Evolutionary conservation across 2,113 vertebrate genomes (phyloP), one percentile per base, ranked within the genome.

Genomic region (Cheirogaleus medius): DNA sequence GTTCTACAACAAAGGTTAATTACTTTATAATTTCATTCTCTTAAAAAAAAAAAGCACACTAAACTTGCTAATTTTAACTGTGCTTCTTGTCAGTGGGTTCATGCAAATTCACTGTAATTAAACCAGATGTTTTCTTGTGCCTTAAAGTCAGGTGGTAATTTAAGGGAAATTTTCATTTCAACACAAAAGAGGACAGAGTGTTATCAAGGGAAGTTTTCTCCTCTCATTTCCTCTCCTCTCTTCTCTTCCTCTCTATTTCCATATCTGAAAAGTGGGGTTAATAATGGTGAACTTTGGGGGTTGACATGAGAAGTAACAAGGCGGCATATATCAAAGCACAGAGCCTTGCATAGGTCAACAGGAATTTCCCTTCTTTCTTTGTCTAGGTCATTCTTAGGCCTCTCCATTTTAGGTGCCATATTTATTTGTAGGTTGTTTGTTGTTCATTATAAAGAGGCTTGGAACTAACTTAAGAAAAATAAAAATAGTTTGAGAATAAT

Each of bases 1-100:
- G 95, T 98, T 98, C 97, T 95, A 97, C 97, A 98, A 98, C 97
- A 97, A 98, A 98, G 97, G 97, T 98, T 98, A 98, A 98, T 98
- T 97, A 97, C 95, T 97, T 98, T 96, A 98, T 98, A 98, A 98
- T 98, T 98, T 98, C 96, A 97, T 97, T 97, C 94, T 87, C 95
- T 96, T 90, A 66, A 77, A 88, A 94, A 90, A 97, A 96, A 96
- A 97, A 92, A 77, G 56, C 96, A 83, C 71, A 92, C 89, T 71
- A 69, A 96, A 97, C 95, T 97, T 96, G 95, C 95, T 98, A 97
- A 98, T 97, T 97, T 97, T 98, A 97, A 98, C 97, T 92, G 73
- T 91, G 94, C 97, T 97, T 94, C 94, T 97, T 97, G 98, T 97
- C 97, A 97, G 97, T 95, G 84, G 84, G 96, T 97, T 97, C 97